Evolutionary conservation across 2,113 vertebrate genomes (phyloP).

Genomic region (Colossoma macropomum): DNA sequence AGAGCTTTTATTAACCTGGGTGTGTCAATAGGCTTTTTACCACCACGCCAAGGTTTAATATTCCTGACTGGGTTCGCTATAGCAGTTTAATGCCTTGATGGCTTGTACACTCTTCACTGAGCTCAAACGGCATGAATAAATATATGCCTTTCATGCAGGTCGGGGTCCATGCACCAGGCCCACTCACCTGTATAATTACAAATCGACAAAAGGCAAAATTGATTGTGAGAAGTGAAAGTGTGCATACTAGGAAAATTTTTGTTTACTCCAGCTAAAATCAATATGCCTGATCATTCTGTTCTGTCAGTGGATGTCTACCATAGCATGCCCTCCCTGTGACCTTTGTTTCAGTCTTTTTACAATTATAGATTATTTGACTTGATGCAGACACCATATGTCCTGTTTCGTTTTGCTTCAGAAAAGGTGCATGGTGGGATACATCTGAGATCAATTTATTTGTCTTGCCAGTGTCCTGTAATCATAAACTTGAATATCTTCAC

Average conservation of each 20-base stretch:
- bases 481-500: too few relatives aligned
- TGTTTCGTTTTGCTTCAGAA: not conserved
- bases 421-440: not conserved
- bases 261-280: conserved; percentile 20
- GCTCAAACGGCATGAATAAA: conserved; percentile 49
- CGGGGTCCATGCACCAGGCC: conserved; percentile 57
- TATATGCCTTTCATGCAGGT: conserved; percentile 53
- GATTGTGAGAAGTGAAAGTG: conserved; percentile 14
- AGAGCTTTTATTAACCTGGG: not conserved
- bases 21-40: conserved; percentile 13
- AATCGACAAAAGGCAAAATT: conserved; percentile 60
- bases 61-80: conserved; percentile 11
- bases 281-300: not conserved
- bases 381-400: not conserved
- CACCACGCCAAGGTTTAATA: conserved; percentile 1
- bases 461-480: not conserved
- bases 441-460: not conserved
- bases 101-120: not conserved
- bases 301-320: not conserved
- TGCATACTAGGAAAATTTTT: conserved; percentile 39
- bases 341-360: not conserved
- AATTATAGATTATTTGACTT: not conserved
- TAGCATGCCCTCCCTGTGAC: not conserved
- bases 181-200: conserved; percentile 71
- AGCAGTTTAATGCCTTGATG: not conserved